Evolutionary conservation across 2,113 vertebrate genomes (phyloP), one percentile per base, ranked within the genome.

Genomic region (Thermophis baileyi): DNA sequence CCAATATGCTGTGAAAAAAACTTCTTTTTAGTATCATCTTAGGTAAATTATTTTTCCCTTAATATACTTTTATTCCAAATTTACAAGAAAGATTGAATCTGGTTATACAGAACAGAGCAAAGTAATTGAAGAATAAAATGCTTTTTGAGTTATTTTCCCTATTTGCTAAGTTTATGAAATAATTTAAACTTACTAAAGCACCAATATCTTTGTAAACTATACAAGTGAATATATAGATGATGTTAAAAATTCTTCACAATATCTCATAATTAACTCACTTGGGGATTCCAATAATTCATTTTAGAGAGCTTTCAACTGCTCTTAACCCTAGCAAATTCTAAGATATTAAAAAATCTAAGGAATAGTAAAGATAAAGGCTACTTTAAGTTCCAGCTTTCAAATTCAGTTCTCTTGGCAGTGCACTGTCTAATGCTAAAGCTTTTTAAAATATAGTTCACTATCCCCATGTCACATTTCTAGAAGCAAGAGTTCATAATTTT

Each of bases 291-390:
- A 94, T 98, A 97, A 97, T 97, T 98, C 97, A 98, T 97, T 97
- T 98, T 98, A 98, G 96, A 97, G 97, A 98, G 95, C 97, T 98
- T 97, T 97, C 97, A 94, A 96, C 96, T 97, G 97, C 96, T 97
- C 97, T 97, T 97, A 97, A 94, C 96, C 97, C 97, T 97, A 97
- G 97, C 98, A 98, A 98, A 97, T 97, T 96, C 97, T 98, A 96
- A 95, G 96, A 96, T 97, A 98, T 98, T 98, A 97, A 69, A 35
- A 69, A 69, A 69, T 69, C 98, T 98, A 98, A 98, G 97, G 95
- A 96, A 96, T 97, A 97, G 96, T 96, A 97, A 97, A 97, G 97
- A 98, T 97, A 98, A 98, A 98, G 98, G 97, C 97, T 97, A 97
- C 97, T 97, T 97, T 96, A 94, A 97, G 97, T 98, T 97, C 97